Conservation (phyloP, 2,797 vertebrate species). For the Cheirogaleus major region DNA sequence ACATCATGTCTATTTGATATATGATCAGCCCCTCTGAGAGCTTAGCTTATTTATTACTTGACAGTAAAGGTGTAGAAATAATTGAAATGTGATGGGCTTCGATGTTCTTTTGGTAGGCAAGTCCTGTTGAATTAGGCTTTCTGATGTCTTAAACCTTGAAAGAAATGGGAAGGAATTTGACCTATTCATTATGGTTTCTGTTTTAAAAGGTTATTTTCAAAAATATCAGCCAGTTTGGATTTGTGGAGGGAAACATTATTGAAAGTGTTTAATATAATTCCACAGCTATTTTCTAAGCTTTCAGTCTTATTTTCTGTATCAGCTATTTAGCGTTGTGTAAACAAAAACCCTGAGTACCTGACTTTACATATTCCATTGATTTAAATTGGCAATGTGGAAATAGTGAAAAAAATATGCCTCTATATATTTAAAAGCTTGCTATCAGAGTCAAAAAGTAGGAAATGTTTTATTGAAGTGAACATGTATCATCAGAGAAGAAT, state of each 20-base stretch:
- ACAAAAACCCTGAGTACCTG: not conserved
- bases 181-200: not conserved
- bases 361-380: not conserved
- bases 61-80: conserved; percentile 21
- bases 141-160: not conserved
- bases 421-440: not conserved
- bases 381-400: not conserved
- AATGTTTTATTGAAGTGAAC: not conserved
- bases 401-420: not conserved
- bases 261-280: not conserved
- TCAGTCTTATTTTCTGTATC: not conserved
- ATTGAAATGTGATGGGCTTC: conserved; percentile 6
- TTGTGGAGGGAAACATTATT: not conserved
- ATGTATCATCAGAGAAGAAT: not conserved
- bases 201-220: conserved; percentile 13
- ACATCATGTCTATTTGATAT: not conserved
- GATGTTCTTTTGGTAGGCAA: not conserved
- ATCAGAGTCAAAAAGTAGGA: not conserved
- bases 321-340: not conserved
- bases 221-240: not conserved
- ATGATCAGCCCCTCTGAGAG: conserved; percentile 2
- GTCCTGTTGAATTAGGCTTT: not conserved
- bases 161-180: not conserved
- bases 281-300: not conserved
- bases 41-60: conserved; percentile 52